A percentile compares a stretch with the other conserved stretches of the same genome.
Conservation (phyloP, 1,140 invertebrate species). For the Eulimnadia texana region DNA sequence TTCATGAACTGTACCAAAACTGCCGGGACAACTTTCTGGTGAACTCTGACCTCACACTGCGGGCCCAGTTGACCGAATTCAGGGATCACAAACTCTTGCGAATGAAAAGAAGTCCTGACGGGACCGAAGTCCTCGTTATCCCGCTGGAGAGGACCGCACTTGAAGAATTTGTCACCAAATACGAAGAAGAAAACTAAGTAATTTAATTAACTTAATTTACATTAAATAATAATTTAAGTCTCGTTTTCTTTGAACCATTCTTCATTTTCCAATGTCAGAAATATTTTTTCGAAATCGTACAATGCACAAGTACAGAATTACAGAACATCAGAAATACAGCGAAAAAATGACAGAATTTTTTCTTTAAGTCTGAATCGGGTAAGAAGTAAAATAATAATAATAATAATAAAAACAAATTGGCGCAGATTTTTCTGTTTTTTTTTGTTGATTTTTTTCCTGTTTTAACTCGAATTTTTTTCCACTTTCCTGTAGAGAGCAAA, state of each 20-base stretch:
- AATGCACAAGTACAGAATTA: background rate
- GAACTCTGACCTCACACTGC: slow-evolving; percentile 70
- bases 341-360: too few relatives aligned
- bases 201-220: background rate
- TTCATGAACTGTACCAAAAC: slow-evolving; percentile 66
- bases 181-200: slow-evolving; percentile 22
- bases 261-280: background rate
- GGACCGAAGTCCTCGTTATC: slow-evolving; percentile 63
- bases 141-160: slow-evolving; percentile 57
- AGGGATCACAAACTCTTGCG: slow-evolving; percentile 80
- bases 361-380: too few relatives aligned
- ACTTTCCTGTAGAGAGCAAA: too few relatives aligned
- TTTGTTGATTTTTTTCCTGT: too few relatives aligned
- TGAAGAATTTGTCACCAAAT: slow-evolving; percentile 48
- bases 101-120: slow-evolving; percentile 58
- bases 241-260: background rate
- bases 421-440: too few relatives aligned
- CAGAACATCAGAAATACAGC: too few relatives aligned
- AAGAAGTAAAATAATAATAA: too few relatives aligned
- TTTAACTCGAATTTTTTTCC: too few relatives aligned
- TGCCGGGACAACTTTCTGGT: slow-evolving; percentile 76
- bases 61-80: slow-evolving; percentile 83
- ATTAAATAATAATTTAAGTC: background rate
- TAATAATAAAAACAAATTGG: too few relatives aligned
- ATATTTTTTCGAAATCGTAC: background rate